phyloP scores from a whole-genome alignment of 2,888 invertebrate species.

The Sinhomidia bicolor region DNA sequence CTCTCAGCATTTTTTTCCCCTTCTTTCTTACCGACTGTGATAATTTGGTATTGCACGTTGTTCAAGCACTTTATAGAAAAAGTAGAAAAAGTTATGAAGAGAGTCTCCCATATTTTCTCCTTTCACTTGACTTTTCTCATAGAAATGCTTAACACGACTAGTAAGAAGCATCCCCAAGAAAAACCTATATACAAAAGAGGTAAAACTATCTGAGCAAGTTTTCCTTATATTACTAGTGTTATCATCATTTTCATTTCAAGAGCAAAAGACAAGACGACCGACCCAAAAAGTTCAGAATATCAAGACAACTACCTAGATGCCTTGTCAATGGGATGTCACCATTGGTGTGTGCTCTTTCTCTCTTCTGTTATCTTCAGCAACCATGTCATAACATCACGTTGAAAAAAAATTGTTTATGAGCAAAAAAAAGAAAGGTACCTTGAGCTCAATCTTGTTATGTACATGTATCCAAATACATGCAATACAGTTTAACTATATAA shows the following conservation, averaged over 20 bases:
- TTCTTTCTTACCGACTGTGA: not conserved
- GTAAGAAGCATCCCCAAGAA: not conserved
- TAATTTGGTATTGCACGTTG: not conserved
- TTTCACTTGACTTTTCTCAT: slow-evolving; percentile 23
- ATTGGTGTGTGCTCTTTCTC: not conserved
- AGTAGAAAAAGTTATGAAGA: not conserved
- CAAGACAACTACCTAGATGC: not conserved
- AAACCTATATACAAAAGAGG: not conserved
- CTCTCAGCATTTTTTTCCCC: not conserved
- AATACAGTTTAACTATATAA: not conserved
- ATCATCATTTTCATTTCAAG: not conserved
- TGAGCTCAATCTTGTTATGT: slow-evolving; percentile 26
- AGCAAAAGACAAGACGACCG: not conserved
- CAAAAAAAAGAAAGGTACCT: slow-evolving; percentile 39
- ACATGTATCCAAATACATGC: not conserved
- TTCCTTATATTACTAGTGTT: not conserved
- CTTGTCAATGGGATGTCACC: not conserved
- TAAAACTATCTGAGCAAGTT: not conserved
- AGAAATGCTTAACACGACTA: not conserved
- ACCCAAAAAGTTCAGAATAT: not conserved
- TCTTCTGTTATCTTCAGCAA: not conserved
- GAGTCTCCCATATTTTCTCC: slow-evolving; percentile 6
- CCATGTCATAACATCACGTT: not conserved
- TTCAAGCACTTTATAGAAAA: not conserved
- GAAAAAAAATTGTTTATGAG: slow-evolving; percentile 7